Conservation (phyloP, 2,888 invertebrate species). For the Nymphalis c-album region DNA sequence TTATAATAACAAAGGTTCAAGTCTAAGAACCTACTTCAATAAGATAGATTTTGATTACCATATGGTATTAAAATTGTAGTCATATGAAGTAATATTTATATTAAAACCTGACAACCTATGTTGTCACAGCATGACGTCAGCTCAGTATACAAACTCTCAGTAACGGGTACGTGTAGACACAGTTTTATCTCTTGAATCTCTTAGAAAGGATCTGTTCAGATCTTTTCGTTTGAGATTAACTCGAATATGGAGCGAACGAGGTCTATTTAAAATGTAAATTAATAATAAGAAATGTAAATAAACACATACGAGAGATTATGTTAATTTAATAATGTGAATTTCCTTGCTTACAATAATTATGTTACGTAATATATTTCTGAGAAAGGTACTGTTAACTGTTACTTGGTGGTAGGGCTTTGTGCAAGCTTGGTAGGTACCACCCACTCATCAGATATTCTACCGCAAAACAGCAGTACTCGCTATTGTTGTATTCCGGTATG, state of each 20-base stretch:
- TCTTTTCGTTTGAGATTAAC: slow-evolving; percentile 1
- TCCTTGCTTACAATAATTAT: background rate
- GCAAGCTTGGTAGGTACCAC: too few species aligned
- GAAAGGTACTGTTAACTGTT: too few species aligned
- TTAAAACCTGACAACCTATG: background rate
- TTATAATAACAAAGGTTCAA: too few species aligned
- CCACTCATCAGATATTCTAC: too few species aligned
- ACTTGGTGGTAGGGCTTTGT: too few species aligned
- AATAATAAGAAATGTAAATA: slow-evolving; percentile 5
- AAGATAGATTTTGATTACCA: background rate
- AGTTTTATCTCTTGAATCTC: background rate
- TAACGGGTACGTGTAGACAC: background rate
- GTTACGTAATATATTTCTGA: background rate
- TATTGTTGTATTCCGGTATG: too few species aligned
- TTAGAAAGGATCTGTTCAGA: slow-evolving; percentile 1
- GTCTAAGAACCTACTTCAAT: too few species aligned
- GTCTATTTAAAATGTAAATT: slow-evolving; percentile 4
- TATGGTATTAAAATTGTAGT: background rate
- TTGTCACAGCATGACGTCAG: background rate
- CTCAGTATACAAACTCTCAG: background rate
- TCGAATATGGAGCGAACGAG: background rate
- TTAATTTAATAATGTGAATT: background rate
- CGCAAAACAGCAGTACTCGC: too few species aligned
- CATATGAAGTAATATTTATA: background rate
- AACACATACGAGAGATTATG: background rate